Percentiles rank a stretch among this genome's conserved stretches.
These are phyloP conservation scores for Cremastinae sp. DNA, from an alignment of 2,888 invertebrate species.

Conservation along the genomic window DNA sequence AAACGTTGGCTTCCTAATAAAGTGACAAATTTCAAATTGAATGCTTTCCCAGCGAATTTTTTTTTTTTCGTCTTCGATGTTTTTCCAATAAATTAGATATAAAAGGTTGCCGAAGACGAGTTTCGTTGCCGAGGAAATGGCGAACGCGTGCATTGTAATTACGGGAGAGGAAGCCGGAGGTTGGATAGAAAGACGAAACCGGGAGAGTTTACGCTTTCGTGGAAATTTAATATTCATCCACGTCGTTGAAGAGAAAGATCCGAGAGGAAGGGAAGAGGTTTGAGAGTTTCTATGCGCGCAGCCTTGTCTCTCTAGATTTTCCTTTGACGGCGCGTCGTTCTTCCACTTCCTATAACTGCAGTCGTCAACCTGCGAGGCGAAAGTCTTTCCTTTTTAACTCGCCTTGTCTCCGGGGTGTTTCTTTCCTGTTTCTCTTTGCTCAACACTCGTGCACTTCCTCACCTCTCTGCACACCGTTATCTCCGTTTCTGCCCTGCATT, in stretches of 20 bases:
- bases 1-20: no score
- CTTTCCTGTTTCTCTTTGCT: constrained; percentile 43
- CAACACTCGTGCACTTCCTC: neutral
- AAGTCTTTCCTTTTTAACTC: constrained; percentile 36
- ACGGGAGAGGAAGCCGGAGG: constrained; percentile 23
- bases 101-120: constrained; percentile 43
- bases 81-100: constrained; percentile 42
- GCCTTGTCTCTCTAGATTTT: constrained; percentile 47
- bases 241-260: constrained; percentile 56
- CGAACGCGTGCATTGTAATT: constrained; percentile 40
- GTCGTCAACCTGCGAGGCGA: constrained; percentile 53
- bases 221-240: constrained; percentile 74
- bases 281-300: constrained; percentile 21
- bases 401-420: constrained; percentile 43
- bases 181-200: constrained; percentile 54
- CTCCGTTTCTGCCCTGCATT: constrained; percentile 26
- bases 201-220: constrained; percentile 57
- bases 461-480: constrained; percentile 19
- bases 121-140: neutral
- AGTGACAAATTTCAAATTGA: no score
- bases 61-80: no score
- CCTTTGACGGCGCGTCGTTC: constrained; percentile 62
- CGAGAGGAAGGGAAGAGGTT: constrained; percentile 3
- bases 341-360: constrained; percentile 51
- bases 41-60: constrained; percentile 53